phyloP scores from a whole-genome alignment of 2,797 vertebrate species.

The Calcarius lapponicus region DNA sequence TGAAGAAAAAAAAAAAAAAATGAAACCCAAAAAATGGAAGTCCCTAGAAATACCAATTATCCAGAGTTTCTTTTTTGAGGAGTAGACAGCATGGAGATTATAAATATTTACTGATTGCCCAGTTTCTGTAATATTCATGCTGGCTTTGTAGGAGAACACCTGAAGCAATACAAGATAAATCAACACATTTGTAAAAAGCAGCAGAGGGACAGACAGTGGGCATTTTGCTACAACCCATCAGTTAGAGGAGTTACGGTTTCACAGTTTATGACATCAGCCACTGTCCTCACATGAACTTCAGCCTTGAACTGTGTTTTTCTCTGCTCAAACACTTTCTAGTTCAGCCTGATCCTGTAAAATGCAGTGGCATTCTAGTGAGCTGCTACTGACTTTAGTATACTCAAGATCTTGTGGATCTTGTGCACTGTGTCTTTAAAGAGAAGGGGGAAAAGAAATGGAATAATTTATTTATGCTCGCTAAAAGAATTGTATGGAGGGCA shows the following conservation, averaged over 20 bases:
- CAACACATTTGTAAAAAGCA: not conserved
- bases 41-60: not conserved
- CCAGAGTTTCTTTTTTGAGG: not conserved
- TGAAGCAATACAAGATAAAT: not conserved
- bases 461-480: not conserved
- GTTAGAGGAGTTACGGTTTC: not conserved
- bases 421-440: constrained; percentile 1
- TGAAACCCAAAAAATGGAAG: rapidly evolving
- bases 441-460: not conserved
- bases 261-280: not conserved
- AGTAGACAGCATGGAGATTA: not conserved
- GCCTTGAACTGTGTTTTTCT: not conserved
- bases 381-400: not conserved
- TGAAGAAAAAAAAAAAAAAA: not conserved
- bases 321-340: not conserved
- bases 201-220: not conserved
- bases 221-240: not conserved
- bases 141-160: not conserved
- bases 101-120: not conserved
- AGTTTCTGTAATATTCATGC: not conserved
- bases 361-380: not conserved
- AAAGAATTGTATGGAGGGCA: not conserved
- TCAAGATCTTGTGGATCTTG: not conserved
- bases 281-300: constrained; percentile 35
- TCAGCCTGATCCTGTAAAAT: not conserved